Evolutionary conservation across 2,888 invertebrate species (phyloP).

Genomic region (Automeris io): DNA sequence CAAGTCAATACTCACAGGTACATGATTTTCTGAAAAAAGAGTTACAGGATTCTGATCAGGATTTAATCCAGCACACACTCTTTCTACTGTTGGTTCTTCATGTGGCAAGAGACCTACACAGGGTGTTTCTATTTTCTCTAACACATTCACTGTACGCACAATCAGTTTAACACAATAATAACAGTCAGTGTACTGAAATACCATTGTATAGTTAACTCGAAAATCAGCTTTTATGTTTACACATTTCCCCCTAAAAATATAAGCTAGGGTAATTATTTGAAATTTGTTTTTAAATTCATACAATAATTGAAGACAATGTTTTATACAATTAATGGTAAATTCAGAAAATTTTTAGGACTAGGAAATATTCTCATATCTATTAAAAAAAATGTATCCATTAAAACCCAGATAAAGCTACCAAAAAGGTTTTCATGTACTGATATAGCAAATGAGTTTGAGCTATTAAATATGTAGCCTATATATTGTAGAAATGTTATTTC

Average conservation of each 20-base stretch:
- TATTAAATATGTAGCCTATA: too few species aligned
- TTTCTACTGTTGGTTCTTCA: constrained; percentile 83
- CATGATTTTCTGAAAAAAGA: constrained; percentile 92
- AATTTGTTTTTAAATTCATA: background rate
- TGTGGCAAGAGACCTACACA: constrained; percentile 83
- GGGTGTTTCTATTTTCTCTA: constrained; percentile 92
- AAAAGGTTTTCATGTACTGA: too few species aligned
- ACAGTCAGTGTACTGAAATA: constrained; percentile 83
- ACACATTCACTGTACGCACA: constrained; percentile 90
- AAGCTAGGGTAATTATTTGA: background rate
- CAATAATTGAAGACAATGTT: too few species aligned
- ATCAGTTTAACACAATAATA: constrained; percentile 91
- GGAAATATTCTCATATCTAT: too few species aligned
- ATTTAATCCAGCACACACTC: constrained; percentile 85
- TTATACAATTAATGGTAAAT: too few species aligned
- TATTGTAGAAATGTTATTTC: too few species aligned
- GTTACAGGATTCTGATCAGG: constrained; percentile 89
- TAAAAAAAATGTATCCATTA: too few species aligned
- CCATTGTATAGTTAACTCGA: constrained; percentile 90
- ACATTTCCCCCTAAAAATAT: constrained; percentile 54
- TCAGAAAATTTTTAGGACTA: too few species aligned
- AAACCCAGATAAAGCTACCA: too few species aligned
- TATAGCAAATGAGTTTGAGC: too few species aligned
- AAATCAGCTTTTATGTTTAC: constrained; percentile 83
- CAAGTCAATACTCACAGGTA: constrained; percentile 85